Evolutionary conservation across 37 sponge, comb jelly and placozoan genomes (phyloP), one percentile per base, ranked within the genome.

Genomic region (Bolinopsis microptera): DNA sequence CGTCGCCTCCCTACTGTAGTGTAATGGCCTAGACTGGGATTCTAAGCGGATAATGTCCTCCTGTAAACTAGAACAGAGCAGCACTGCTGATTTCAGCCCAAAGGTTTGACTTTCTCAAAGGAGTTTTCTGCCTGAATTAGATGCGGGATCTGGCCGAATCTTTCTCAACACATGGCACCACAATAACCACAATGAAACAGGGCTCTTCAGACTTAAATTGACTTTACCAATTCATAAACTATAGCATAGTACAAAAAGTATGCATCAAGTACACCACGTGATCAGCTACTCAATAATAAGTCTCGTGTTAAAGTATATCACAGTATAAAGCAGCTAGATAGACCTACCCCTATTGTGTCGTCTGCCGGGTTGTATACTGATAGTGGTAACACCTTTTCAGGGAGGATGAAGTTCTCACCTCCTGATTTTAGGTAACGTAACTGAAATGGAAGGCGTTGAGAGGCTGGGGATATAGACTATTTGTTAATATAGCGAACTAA

Each of bases 391-490:
- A 80, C 82, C 22, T 80, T 80, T 35, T 80, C 82, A 13, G 82
- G 82, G 2, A 35, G 30, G 22, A 35, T 22, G 9, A 22, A 27
- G 82, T 33, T 80, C 23, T 80, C 82, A 34, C 82, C 82, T 3
- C 82, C 82, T 8, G 82, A 80, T 34, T 80, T 80, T 24, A 80
- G 82, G 37, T 34, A 80, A 18, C 82, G 82, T 80, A 80, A 80
- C 82, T 80, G 82, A 33, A 80, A 80, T 13, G 25, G 68, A 61
- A 18, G 18, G n/a, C n/a, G n/a, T n/a, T n/a, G n/a, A n/a, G n/a
- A n/a, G n/a, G n/a, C n/a, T n/a, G n/a, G n/a, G n/a, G n/a, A n/a
- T n/a, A n/a, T n/a, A n/a, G n/a, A n/a, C n/a, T n/a, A n/a, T n/a
- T n/a, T n/a, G n/a, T n/a, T n/a, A n/a, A n/a, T n/a, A n/a, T n/a